Conservation (phyloP, 1,140 invertebrate genomes). For the Mesaphorura yosii region DNA sequence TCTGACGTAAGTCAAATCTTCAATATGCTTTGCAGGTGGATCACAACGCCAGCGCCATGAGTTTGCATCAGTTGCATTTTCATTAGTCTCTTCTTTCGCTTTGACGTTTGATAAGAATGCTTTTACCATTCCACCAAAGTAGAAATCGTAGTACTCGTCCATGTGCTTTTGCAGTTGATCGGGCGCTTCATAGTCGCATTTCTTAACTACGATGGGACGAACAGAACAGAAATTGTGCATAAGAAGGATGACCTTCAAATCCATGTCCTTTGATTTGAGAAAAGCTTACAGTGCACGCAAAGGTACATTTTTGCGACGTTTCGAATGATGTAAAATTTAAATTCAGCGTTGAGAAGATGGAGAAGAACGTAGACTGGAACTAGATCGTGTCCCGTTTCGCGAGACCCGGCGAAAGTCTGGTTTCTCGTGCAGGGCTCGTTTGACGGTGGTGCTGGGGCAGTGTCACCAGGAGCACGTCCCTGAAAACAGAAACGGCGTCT, state of each 20-base stretch:
- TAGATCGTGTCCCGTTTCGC: background rate
- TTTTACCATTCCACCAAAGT: slow-evolving; percentile 12
- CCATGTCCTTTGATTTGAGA: no score
- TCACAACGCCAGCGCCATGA: slow-evolving; percentile 14
- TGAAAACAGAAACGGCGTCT: background rate
- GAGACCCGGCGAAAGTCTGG: slow-evolving; percentile 2
- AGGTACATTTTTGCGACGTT: slow-evolving; percentile 15
- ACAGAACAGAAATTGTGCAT: background rate
- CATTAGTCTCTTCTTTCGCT: background rate
- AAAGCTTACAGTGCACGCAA: slow-evolving; percentile 2
- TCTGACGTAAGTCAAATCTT: background rate
- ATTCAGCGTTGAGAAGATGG: slow-evolving; percentile 14
- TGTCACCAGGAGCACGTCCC: background rate
- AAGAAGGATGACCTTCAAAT: background rate
- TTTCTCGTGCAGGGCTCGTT: background rate
- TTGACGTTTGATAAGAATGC: slow-evolving; percentile 13
- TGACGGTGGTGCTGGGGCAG: background rate
- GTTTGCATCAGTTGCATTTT: background rate
- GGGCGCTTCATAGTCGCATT: background rate
- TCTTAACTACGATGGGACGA: background rate
- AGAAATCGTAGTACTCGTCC: slow-evolving; percentile 4
- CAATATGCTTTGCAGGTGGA: slow-evolving; percentile 1
- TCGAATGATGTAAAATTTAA: slow-evolving; percentile 11
- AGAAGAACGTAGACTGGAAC: slow-evolving; percentile 15
- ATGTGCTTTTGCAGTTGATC: background rate